Percentiles rank a stretch among this genome's conserved stretches.
phyloP scores from a whole-genome alignment of 1,140 invertebrate genomes.

The Acromyrmex heyeri region DNA sequence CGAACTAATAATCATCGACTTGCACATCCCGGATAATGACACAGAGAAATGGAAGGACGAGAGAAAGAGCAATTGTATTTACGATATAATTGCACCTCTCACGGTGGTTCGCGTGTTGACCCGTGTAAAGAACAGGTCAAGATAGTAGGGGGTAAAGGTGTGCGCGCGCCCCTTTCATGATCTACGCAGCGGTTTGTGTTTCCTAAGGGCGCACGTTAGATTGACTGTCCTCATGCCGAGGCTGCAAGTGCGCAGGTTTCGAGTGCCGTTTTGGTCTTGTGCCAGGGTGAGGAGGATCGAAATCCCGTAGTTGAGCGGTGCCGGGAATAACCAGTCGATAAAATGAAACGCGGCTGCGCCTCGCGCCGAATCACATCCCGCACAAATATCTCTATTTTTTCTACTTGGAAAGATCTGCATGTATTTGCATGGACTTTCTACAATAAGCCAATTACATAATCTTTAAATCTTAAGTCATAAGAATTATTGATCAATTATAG shows the following conservation, averaged over 20 bases:
- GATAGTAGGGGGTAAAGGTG: constrained; percentile 22
- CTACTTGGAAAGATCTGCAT: not conserved
- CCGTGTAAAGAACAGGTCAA: constrained; percentile 14
- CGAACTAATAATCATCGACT: constrained; percentile 8
- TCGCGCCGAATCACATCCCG: not conserved
- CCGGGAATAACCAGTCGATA: constrained; percentile 49
- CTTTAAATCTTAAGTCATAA: too few relatives aligned
- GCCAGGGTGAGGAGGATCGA: constrained; percentile 47
- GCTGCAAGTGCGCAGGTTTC: constrained; percentile 53
- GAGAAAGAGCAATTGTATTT: constrained; percentile 2
- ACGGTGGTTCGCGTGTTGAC: constrained; percentile 25
- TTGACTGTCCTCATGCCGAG: constrained; percentile 9
- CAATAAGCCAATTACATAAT: too few relatives aligned
- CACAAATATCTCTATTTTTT: not conserved
- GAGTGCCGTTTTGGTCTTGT: not conserved
- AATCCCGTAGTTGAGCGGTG: constrained; percentile 20
- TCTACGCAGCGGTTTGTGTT: constrained; percentile 48
- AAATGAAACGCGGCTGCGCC: constrained; percentile 43
- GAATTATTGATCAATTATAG: too few relatives aligned
- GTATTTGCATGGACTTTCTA: not conserved
- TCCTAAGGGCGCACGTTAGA: constrained; percentile 19
- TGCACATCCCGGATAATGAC: not conserved
- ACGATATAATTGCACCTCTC: not conserved
- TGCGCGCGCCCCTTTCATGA: constrained; percentile 38
- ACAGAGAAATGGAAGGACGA: not conserved